Base-by-base conservation (phyloP, 2,888 invertebrate genomes). In the Eretmocerus hayati region DNA sequence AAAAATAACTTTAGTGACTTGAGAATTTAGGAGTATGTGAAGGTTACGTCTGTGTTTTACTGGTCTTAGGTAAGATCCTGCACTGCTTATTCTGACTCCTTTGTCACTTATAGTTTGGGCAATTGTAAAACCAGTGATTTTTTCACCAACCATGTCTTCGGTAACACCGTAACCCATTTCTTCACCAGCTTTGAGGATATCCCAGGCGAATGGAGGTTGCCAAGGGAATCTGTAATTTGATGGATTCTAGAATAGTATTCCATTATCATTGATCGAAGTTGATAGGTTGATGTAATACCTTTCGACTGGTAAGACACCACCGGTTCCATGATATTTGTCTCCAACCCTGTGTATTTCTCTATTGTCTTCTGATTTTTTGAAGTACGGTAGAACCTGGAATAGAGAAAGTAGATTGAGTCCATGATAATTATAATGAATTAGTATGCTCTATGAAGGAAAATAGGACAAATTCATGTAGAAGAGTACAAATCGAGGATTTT, bases 321-420 rank as follows among this genome's bases (percentile, higher is more conserved):
- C 83, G 1, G 65, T 72, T 0, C 73, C 78, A 58, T 85, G 84
- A 56, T 79, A 77, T 55, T 76, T 71, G 0, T 68, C 63, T 13
- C 81, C 80, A 0, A 83, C 80, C 2, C 72, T 73, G 0, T 78
- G 77, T 19, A 83, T 78, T 60, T 85, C 81, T 52, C 67, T 74
- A 58, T 84, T 85, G 64, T 84, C 75, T 62, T 85, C 84, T 13
- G 81, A 79, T 64, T 73, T 79, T 44, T 77, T 70, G 71, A 85
- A 89, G 66, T 81, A 84, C 0, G 86, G 87, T 31, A 87, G 67
- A 5, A 87, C 78, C 81, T 69, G 23, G n/a, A n/a, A n/a, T n/a
- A n/a, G n/a, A n/a, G n/a, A n/a, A n/a, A n/a, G n/a, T n/a, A n/a
- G n/a, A n/a, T n/a, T n/a, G n/a, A n/a, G n/a, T n/a, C n/a, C n/a